phyloP scores from a whole-genome alignment of 2,888 invertebrate species.

The Zaprionus obscuricornis region DNA sequence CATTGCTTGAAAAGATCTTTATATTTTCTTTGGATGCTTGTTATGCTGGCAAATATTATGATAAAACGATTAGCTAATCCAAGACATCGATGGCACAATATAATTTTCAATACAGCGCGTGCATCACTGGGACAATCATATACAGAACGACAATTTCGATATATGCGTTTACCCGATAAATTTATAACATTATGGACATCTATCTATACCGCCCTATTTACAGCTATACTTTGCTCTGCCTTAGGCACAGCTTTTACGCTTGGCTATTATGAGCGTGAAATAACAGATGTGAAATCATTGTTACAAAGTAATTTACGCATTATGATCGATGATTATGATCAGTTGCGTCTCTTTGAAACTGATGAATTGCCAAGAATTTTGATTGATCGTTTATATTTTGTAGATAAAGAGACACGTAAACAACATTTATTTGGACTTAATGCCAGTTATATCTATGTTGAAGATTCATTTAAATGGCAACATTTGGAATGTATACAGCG shows the following conservation, averaged over 20 bases:
- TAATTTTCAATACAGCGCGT: too few relatives aligned
- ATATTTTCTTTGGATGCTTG: too few relatives aligned
- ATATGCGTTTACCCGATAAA: too few relatives aligned
- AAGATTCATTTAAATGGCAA: neutral
- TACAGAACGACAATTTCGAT: too few relatives aligned
- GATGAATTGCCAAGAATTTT: conserved; percentile 12
- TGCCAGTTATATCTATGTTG: conserved; percentile 5
- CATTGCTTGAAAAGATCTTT: too few relatives aligned
- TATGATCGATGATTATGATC: neutral
- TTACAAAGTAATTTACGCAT: conserved; percentile 18
- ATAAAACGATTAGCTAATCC: too few relatives aligned
- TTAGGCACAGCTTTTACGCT: conserved; percentile 1
- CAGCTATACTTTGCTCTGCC: neutral
- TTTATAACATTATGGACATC: too few relatives aligned
- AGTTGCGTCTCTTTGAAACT: neutral
- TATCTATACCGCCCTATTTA: neutral
- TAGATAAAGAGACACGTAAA: neutral
- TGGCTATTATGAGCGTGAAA: neutral
- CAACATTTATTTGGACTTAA: neutral
- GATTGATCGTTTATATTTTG: conserved; percentile 4
- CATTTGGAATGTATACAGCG: neutral
- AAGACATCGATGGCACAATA: too few relatives aligned
- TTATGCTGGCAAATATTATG: too few relatives aligned
- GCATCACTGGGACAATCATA: too few relatives aligned
- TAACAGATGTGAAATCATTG: conserved; percentile 14